Conservation (phyloP, 2,888 invertebrate genomes). For the Drosophila pseudotalamancana region DNA sequence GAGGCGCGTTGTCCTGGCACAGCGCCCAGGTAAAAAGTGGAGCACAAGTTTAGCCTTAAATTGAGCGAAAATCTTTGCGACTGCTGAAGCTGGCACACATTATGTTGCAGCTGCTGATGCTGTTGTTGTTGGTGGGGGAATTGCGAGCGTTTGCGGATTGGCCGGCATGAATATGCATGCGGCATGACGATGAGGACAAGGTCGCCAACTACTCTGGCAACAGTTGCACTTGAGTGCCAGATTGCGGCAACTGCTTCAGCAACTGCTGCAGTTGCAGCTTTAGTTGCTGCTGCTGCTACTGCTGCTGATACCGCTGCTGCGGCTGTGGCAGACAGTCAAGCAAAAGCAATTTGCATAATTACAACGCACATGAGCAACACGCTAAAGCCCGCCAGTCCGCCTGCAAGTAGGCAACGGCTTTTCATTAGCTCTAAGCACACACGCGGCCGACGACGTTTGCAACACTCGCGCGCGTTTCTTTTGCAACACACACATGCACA, state of each 20-base stretch:
- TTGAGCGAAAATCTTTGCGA: conserved; percentile 56
- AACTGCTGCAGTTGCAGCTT: conserved; percentile 4
- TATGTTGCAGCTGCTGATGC: conserved; percentile 35
- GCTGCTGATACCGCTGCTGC: conserved; percentile 21
- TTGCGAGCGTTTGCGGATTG: neutral
- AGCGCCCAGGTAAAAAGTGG: conserved; percentile 51
- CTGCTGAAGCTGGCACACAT: conserved; percentile 59
- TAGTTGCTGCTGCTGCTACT: conserved; percentile 3
- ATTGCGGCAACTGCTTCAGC: conserved; percentile 24
- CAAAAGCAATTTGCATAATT: conserved; percentile 71
- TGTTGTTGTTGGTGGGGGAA: conserved; percentile 12
- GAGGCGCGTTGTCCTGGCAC: conserved; percentile 35
- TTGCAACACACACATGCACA: conserved; percentile 2
- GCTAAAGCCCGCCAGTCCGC: conserved; percentile 9
- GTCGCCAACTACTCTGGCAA: conserved; percentile 54
- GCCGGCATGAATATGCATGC: conserved; percentile 77
- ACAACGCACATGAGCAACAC: conserved; percentile 68
- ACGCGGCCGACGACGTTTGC: conserved; percentile 29
- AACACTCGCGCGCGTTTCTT: conserved; percentile 14
- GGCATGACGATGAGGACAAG: conserved; percentile 55
- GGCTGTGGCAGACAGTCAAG: conserved; percentile 25
- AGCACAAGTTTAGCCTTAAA: conserved; percentile 59
- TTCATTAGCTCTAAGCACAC: conserved; percentile 47
- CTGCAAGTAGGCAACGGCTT: conserved; percentile 46
- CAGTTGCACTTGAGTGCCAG: conserved; percentile 74